These are phyloP conservation scores for Pilophorus perplexus DNA, from an alignment of 2,888 invertebrate genomes.

Conservation along the genomic window DNA sequence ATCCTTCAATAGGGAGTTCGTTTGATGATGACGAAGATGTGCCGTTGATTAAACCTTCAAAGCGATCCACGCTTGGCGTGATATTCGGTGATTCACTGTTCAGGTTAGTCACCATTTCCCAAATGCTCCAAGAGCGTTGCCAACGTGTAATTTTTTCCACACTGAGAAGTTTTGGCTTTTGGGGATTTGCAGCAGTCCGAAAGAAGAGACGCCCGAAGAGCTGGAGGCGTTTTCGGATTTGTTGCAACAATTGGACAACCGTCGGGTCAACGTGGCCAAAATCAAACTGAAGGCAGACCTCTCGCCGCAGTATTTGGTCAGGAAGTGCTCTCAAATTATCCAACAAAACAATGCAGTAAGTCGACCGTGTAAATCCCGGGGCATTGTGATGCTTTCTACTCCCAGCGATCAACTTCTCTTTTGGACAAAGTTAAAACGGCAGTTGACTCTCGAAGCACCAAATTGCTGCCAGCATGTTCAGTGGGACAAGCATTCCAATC, in stretches of 20 bases:
- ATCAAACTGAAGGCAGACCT: slow-evolving; percentile 19
- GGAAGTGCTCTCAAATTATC: slow-evolving; percentile 11
- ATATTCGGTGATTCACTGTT: slow-evolving; percentile 1
- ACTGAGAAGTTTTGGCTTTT: no score
- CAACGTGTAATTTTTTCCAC: no score
- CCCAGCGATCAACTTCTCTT: no score
- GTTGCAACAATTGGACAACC: slow-evolving; percentile 1
- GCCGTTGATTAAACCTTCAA: neutral
- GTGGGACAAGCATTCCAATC: no score
- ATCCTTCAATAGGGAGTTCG: no score
- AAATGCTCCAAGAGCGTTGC: no score
- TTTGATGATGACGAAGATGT: slow-evolving; percentile 1
- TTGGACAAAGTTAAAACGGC: no score
- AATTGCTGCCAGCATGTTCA: no score
- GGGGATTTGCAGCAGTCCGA: slow-evolving; percentile 15
- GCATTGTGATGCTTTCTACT: no score
- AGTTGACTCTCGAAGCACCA: no score
- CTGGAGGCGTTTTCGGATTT: slow-evolving; percentile 22
- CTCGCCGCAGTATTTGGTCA: slow-evolving; percentile 9
- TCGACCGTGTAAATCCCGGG: no score
- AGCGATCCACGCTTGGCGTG: neutral
- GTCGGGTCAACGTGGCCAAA: neutral
- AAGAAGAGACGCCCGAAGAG: slow-evolving; percentile 12
- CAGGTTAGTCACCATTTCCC: slow-evolving; percentile 19
- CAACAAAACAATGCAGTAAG: slow-evolving; percentile 14